These are phyloP conservation scores for Toxotes jaculatrix DNA, from an alignment of 2,113 vertebrate genomes.

Conservation along the genomic window DNA sequence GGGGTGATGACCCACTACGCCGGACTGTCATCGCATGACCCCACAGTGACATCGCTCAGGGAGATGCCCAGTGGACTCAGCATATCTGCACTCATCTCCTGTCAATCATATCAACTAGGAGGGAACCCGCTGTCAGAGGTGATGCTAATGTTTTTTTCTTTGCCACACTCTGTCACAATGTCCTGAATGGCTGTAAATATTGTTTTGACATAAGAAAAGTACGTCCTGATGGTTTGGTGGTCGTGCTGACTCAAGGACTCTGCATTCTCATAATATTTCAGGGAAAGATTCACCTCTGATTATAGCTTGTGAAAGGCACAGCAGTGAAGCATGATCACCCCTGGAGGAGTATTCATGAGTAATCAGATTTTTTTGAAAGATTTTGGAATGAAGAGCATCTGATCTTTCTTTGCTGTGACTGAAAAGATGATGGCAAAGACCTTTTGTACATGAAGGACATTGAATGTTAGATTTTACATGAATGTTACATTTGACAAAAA, in stretches of 20 bases:
- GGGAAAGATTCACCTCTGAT: conserved; percentile 53
- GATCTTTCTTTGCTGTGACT: conserved; percentile 19
- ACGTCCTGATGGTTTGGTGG: neutral
- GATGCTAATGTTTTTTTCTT: conserved; percentile 60
- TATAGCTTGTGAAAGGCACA: conserved; percentile 31
- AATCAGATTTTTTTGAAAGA: conserved; percentile 57
- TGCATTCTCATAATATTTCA: conserved; percentile 34
- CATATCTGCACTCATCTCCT: conserved; percentile 62
- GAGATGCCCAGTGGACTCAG: conserved; percentile 67
- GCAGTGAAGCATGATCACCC: conserved; percentile 17
- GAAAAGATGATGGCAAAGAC: conserved; percentile 15
- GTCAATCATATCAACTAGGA: conserved; percentile 63
- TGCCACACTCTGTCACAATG: conserved; percentile 47
- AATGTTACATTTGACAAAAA: too few species aligned
- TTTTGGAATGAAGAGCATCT: conserved; percentile 17
- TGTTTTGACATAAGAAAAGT: conserved; percentile 46
- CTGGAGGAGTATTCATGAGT: conserved; percentile 49
- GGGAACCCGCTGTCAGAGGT: conserved; percentile 59
- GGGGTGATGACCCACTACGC: conserved; percentile 56
- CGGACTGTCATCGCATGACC: conserved; percentile 74
- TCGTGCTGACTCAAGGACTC: conserved; percentile 41
- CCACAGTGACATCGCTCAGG: conserved; percentile 48
- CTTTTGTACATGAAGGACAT: neutral
- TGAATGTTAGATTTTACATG: neutral
- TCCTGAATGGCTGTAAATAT: conserved; percentile 52